Base-by-base conservation (phyloP, 2,113 vertebrate genomes). In the Zonotrichia leucophrys region DNA sequence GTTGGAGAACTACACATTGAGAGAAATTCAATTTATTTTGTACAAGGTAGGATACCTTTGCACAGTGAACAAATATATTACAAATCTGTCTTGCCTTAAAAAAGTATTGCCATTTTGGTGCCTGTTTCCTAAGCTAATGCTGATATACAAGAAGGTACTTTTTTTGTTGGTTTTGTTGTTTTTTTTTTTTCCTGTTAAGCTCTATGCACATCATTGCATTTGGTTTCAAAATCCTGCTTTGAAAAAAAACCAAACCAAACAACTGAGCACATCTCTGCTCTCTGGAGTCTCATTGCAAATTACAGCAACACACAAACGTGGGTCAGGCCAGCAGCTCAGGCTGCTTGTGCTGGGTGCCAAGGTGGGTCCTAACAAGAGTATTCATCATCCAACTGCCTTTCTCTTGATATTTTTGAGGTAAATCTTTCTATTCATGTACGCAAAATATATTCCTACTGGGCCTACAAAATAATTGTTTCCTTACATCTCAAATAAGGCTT, bases 51-150 rank as follows among this genome's bases (percentile, higher is more conserved):
- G 70, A 76, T 95, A 89, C 96, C 92, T 97, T 80, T 93, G 96
- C 92, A 95, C 93, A 96, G 95, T 98, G 97, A 97, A 97, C 95
- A 98, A 98, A 98, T 97, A 97, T 96, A 97, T 98, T 98, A 98
- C 97, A 98, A 98, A 98, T 98, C 96, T 97, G 96, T 96, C 89
- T 96, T 89, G 90, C 95, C 97, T 97, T 97, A 97, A 97, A 98
- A 98, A 98, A 98, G 97, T 98, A 98, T 98, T 98, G 98, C 98
- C 97, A 96, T 98, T 97, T 97, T 76, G 96, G 90, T 96, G 93
- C 95, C 88, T 91, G 62, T 93, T 85, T 94, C 92, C 88, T 90
- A 92, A 93, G 94, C 69, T 88, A 83, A 95, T 1, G 66, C 87
- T 95, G 69, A 88, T 93, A 87, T 94, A 96, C 93, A 95, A 76